phyloP scores from a whole-genome alignment of 2,113 vertebrate species.

The Lichenostomus cassidix region DNA sequence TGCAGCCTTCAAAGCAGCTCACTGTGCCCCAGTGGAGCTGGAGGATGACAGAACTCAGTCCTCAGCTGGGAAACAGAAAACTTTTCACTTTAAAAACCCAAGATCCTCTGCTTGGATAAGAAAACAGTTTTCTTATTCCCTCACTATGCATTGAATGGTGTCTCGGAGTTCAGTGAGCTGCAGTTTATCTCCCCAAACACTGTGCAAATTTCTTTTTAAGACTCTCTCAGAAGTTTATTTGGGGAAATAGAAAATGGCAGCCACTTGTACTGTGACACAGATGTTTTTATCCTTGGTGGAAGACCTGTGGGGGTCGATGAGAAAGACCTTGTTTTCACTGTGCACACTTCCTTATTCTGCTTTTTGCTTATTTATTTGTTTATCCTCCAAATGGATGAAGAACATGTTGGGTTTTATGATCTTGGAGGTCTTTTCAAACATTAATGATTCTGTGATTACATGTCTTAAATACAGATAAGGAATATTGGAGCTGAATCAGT shows the following conservation, averaged over 20 bases:
- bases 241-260: background rate
- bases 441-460: background rate
- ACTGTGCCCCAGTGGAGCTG: background rate
- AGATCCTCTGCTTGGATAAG: background rate
- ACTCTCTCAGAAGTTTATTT: background rate
- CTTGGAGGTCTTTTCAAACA: background rate
- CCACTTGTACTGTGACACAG: background rate
- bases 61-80: background rate
- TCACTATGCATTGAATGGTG: background rate
- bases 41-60: background rate
- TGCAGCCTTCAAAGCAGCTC: background rate
- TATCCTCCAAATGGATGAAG: background rate
- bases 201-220: background rate
- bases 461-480: background rate
- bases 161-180: background rate
- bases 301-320: background rate
- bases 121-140: background rate
- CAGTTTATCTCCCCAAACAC: slow-evolving; percentile 1
- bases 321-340: background rate
- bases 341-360: background rate
- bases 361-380: background rate
- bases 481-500: background rate
- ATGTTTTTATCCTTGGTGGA: background rate
- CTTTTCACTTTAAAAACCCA: background rate
- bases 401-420: background rate